phyloP scores from a whole-genome alignment of 1,140 invertebrate genomes.

The Eupristina koningsbergeri region DNA sequence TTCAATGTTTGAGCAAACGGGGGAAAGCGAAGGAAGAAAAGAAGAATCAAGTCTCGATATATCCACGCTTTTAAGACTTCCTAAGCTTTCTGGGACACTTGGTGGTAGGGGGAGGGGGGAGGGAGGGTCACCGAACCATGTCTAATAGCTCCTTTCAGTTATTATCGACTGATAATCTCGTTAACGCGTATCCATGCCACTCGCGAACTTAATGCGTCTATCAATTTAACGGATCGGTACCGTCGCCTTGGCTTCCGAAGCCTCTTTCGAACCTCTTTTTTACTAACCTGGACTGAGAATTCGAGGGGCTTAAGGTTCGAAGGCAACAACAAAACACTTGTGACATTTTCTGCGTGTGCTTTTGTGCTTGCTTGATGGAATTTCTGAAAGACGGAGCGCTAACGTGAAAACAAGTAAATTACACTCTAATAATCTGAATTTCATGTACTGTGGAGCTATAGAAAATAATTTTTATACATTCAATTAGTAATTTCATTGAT shows the following conservation, averaged over 20 bases:
- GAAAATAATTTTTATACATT: too few species aligned
- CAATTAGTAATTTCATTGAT: too few species aligned
- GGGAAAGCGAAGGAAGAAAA: background rate
- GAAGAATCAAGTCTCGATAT: background rate
- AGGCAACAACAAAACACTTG: too few species aligned
- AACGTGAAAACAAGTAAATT: too few species aligned
- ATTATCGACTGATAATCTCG: conserved; percentile 9
- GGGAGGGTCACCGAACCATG: conserved; percentile 16
- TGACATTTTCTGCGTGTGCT: too few species aligned
- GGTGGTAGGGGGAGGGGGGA: background rate
- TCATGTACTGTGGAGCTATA: too few species aligned
- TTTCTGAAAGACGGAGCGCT: too few species aligned
- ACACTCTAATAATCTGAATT: too few species aligned
- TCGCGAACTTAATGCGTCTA: background rate
- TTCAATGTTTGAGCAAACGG: too few species aligned
- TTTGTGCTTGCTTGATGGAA: too few species aligned
- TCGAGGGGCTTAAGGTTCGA: too few species aligned
- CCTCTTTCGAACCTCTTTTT: background rate
- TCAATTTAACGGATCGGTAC: conserved; percentile 5
- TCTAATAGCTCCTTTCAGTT: conserved; percentile 23
- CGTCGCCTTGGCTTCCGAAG: conserved; percentile 8
- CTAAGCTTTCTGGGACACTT: too few species aligned
- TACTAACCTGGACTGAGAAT: background rate
- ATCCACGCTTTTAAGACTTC: background rate
- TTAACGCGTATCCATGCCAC: conserved; percentile 5